Percentiles rank a stretch among this genome's conserved stretches.
Conservation (phyloP, 2,888 invertebrate genomes). For the Anorthoa munda region DNA sequence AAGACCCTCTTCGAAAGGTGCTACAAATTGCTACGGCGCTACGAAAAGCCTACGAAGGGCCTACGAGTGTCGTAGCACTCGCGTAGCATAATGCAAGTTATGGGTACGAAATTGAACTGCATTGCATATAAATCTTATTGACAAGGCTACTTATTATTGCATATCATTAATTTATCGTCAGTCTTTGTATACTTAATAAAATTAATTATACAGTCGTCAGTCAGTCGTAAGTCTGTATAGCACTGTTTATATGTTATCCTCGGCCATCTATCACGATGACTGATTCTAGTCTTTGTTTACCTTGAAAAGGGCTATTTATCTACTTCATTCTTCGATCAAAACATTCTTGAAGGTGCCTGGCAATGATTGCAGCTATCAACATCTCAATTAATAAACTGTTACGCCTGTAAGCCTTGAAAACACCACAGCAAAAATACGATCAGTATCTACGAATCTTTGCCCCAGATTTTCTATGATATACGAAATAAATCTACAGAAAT, state of each 20-base stretch:
- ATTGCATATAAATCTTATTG: background rate
- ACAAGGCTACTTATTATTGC: background rate
- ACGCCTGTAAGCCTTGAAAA: slow-evolving; percentile 5
- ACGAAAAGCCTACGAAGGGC: slow-evolving; percentile 30
- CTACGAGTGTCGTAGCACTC: slow-evolving; percentile 41
- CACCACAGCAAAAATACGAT: background rate
- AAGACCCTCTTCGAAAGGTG: slow-evolving; percentile 19
- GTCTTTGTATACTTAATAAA: slow-evolving; percentile 16
- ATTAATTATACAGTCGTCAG: slow-evolving; percentile 25
- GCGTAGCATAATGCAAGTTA: background rate
- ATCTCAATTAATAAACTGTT: slow-evolving; percentile 40
- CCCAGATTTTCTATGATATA: too few relatives aligned
- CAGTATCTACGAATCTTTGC: too few relatives aligned
- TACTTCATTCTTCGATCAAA: slow-evolving; percentile 44
- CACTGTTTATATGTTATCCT: slow-evolving; percentile 18
- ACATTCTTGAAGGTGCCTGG: slow-evolving; percentile 39
- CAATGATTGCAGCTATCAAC: slow-evolving; percentile 54
- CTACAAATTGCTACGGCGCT: slow-evolving; percentile 35
- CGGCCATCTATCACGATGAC: slow-evolving; percentile 43
- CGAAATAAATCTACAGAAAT: too few relatives aligned
- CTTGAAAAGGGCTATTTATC: slow-evolving; percentile 43
- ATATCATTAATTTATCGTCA: slow-evolving; percentile 12
- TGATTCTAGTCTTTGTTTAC: slow-evolving; percentile 37
- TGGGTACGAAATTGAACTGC: background rate
- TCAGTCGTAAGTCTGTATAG: background rate